A percentile compares a stretch with the other conserved stretches of the same genome.
Evolutionary conservation across 2,113 vertebrate species (phyloP).

Genomic region (Siphamia tubifer): DNA sequence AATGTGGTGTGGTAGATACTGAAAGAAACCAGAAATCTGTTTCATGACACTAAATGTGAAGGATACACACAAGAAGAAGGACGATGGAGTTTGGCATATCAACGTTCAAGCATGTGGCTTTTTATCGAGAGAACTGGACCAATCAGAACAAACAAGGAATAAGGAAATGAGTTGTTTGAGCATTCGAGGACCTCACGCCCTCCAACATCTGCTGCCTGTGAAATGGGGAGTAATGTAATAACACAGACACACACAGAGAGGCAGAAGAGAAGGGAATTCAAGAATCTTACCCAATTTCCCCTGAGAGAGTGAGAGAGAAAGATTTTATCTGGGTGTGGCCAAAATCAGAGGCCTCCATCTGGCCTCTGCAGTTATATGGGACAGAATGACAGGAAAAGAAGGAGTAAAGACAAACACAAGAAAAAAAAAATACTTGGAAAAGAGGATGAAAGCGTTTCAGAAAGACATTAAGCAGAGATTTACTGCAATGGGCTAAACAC

Average conservation of each 20-base stretch:
- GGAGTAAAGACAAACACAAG: slow-evolving; percentile 17
- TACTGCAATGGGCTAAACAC: slow-evolving; percentile 38
- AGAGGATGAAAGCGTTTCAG: slow-evolving; percentile 55
- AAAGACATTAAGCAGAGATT: slow-evolving; percentile 30
- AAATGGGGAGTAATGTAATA: slow-evolving; percentile 49
- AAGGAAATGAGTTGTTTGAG: slow-evolving; percentile 54
- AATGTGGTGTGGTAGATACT: too few species aligned
- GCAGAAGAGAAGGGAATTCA: slow-evolving; percentile 43
- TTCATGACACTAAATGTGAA: too few species aligned
- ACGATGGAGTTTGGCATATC: slow-evolving; percentile 16
- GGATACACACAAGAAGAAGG: slow-evolving; percentile 2
- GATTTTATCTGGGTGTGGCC: slow-evolving; percentile 70
- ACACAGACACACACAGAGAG: slow-evolving; percentile 11
- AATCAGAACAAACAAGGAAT: slow-evolving; percentile 39
- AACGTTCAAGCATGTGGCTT: not conserved
- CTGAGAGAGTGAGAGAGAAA: slow-evolving; percentile 22
- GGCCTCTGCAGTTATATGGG: slow-evolving; percentile 34
- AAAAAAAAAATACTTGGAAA: slow-evolving; percentile 52
- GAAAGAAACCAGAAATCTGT: too few species aligned
- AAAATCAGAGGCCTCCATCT: slow-evolving; percentile 54
- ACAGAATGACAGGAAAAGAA: slow-evolving; percentile 30
- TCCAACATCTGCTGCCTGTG: slow-evolving; percentile 68
- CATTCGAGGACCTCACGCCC: slow-evolving; percentile 48
- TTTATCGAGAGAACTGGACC: slow-evolving; percentile 1
- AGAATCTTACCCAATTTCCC: slow-evolving; percentile 53